Percentiles rank a stretch among this genome's conserved stretches.
Evolutionary conservation across 2,888 invertebrate genomes (phyloP).

Genomic region (Acronicta alni): DNA sequence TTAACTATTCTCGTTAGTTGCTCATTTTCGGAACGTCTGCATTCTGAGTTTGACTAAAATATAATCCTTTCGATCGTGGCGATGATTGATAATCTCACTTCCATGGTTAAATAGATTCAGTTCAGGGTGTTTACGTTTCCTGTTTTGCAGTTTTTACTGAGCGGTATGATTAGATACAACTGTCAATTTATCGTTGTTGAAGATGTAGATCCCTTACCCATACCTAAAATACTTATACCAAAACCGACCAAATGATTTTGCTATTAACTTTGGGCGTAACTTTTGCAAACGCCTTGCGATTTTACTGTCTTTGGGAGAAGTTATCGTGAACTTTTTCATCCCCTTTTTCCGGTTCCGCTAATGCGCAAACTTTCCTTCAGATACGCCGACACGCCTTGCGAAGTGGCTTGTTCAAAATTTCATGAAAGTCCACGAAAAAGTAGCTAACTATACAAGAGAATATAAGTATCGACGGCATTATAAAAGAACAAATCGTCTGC

Average conservation of each 20-base stretch:
- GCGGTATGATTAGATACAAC: slow-evolving; percentile 4
- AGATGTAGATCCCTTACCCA: slow-evolving; percentile 20
- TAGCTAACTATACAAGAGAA: slow-evolving; percentile 51
- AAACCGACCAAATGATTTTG: slow-evolving; percentile 54
- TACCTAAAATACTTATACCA: slow-evolving; percentile 40
- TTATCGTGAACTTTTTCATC: slow-evolving; percentile 77
- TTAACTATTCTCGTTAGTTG: slow-evolving; percentile 89
- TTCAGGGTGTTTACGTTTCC: not conserved
- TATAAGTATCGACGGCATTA: slow-evolving; percentile 30
- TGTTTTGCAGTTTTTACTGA: not conserved
- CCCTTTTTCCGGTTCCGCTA: slow-evolving; percentile 78
- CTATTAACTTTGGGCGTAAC: slow-evolving; percentile 60
- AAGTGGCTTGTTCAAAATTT: slow-evolving; percentile 69
- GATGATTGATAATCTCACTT: slow-evolving; percentile 41
- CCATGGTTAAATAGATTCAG: slow-evolving; percentile 7
- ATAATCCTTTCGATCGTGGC: slow-evolving; percentile 61
- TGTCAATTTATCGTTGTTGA: slow-evolving; percentile 11
- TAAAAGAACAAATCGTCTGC: slow-evolving; percentile 26
- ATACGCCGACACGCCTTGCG: slow-evolving; percentile 62
- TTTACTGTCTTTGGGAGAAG: slow-evolving; percentile 66
- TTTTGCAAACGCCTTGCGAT: slow-evolving; percentile 60
- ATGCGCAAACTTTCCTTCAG: slow-evolving; percentile 75
- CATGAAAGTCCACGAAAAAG: slow-evolving; percentile 63
- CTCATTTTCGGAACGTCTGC: slow-evolving; percentile 87
- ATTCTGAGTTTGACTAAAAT: slow-evolving; percentile 74